Conservation (phyloP, 2,113 vertebrate species). For the Zosterops pallidus region DNA sequence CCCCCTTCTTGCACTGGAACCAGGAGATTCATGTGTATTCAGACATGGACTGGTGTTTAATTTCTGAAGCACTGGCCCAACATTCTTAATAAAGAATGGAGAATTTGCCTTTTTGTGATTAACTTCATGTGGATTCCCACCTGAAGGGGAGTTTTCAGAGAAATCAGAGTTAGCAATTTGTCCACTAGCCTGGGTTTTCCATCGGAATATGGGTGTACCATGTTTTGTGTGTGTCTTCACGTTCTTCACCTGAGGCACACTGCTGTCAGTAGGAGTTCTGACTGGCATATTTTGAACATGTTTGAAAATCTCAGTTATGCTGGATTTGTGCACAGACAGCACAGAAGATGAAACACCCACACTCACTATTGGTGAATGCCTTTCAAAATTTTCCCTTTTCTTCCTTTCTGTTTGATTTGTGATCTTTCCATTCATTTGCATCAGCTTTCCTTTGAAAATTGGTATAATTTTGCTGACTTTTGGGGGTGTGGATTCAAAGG, state of each 20-base stretch:
- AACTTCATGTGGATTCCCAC: neutral
- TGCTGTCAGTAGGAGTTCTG: neutral
- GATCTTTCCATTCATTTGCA: slow-evolving; percentile 46
- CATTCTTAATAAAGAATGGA: neutral
- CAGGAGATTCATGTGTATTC: neutral
- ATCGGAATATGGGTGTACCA: neutral
- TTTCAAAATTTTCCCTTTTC: slow-evolving; percentile 20
- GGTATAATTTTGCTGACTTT: slow-evolving; percentile 74
- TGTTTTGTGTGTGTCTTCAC: neutral
- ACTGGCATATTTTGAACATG: neutral
- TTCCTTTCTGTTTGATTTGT: slow-evolving; percentile 41
- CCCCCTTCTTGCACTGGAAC: neutral
- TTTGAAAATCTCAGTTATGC: neutral
- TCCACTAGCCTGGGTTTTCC: neutral
- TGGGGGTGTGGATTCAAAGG: neutral
- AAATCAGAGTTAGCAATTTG: neutral
- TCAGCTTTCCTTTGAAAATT: slow-evolving; percentile 76
- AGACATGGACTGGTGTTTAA: neutral
- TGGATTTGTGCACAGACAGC: neutral
- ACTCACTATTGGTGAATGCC: neutral
- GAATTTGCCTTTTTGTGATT: neutral
- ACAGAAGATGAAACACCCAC: neutral
- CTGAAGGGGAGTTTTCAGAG: neutral
- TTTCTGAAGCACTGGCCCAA: neutral
- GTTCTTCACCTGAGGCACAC: neutral